Evolutionary conservation across 2,113 vertebrate genomes (phyloP).

Genomic region (Gymnocephalus cernua): DNA sequence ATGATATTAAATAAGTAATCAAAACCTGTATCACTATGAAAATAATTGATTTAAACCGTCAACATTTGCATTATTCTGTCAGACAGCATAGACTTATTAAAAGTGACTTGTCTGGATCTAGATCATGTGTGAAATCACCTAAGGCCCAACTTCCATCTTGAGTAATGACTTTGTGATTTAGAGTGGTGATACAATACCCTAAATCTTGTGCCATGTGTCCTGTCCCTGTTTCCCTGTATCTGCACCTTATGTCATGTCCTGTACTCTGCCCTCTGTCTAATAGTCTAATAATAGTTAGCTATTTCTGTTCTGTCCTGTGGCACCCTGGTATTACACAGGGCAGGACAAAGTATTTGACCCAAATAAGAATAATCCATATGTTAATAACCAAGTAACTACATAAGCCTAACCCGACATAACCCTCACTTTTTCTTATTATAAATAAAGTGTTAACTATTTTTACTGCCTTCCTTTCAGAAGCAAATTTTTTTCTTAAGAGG

Average conservation of each 20-base stretch:
- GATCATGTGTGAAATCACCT: not conserved
- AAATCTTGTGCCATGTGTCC: not conserved
- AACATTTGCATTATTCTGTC: not conserved
- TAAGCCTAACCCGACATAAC: not conserved
- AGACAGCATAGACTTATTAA: not conserved
- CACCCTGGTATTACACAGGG: not conserved
- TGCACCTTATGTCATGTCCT: not conserved
- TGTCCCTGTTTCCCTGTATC: not conserved
- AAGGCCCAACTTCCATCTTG: not conserved
- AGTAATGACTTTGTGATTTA: not conserved
- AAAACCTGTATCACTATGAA: not conserved
- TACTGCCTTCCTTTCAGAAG: not conserved
- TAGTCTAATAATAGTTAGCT: not conserved
- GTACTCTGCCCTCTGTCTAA: constrained; percentile 4
- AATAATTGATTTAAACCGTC: not conserved
- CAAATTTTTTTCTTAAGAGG: not conserved
- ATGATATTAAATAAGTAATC: not conserved
- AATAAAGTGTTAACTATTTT: not conserved
- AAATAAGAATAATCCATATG: not conserved
- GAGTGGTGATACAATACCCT: too few relatives aligned
- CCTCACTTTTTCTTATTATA: not conserved
- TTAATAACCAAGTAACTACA: not conserved
- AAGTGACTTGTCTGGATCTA: not conserved
- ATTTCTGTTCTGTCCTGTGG: constrained; percentile 6
- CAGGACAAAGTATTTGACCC: not conserved